Base-by-base conservation (phyloP, 2,797 vertebrate genomes). In the Hozukius guyotensis region DNA sequence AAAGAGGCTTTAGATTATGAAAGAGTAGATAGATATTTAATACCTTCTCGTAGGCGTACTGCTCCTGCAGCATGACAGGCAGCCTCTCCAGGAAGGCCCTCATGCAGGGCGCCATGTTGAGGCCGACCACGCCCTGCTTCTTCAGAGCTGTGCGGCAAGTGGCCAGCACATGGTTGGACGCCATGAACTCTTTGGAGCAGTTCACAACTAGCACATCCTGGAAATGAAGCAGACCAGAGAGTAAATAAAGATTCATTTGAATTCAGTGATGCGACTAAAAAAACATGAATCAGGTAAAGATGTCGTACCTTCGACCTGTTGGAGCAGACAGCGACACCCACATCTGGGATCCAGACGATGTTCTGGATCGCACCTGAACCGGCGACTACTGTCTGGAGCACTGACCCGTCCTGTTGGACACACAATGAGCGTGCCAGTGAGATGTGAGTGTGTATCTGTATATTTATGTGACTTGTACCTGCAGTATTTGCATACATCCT, bases 71-170 rank as follows among this genome's bases (percentile, higher is more conserved):
- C 97, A 99, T 99, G 70, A 98, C 80, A 0, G 98, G 98, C 74
- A 99, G 95, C 27, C 98, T 93, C 92, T 99, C 98, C 88, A 99
- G 91, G 93, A 99, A 99, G 0, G 98, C 97, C 65, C 97, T 96
- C 98, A 99, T 99, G 92, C 98, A 99, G 0, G 98, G 98, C 3
- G 98, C 98, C 96, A 96, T 96, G 93, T 97, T 98, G 72, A 99
- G 89, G 60, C 98, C 98, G 24, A 97, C 89, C 27, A 99, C 95
- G 1, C 98, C 98, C 90, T 99, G 98, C 29, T 97, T 97, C 83
- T 97, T 98, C 91, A 99, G 93, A 0, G 98, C 97, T 0, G 95
- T 97, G 87, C 98, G 96, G 78, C 98, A 99, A 0, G 98, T 99
- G 13, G 98, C 97, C 77, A 99, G 93, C 70, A 99, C 93, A 0